Conservation (phyloP, 2,888 invertebrate genomes). For the Gerris lacustris region DNA sequence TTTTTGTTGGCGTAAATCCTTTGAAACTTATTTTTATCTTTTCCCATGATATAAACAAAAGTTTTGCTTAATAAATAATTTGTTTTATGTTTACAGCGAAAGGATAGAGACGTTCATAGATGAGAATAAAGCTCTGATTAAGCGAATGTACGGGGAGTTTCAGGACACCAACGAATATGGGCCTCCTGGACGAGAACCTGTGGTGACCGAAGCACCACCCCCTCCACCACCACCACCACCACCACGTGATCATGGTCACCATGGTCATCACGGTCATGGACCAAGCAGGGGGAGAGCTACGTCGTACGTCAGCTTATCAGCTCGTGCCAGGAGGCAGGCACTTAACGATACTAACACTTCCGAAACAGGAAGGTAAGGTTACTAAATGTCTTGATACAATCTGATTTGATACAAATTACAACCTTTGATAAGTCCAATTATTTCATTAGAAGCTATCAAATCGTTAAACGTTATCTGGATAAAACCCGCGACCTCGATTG, state of each 20-base stretch:
- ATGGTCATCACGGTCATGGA: conserved; percentile 38
- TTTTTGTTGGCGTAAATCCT: too few relatives aligned
- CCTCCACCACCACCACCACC: conserved; percentile 36
- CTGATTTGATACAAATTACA: too few relatives aligned
- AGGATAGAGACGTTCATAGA: conserved; percentile 85
- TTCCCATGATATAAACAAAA: too few relatives aligned
- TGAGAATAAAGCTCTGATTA: conserved; percentile 85
- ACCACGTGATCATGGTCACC: conserved; percentile 36
- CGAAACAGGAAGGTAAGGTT: conserved; percentile 43
- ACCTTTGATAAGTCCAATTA: too few relatives aligned
- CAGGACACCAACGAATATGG: conserved; percentile 48
- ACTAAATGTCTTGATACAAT: neutral
- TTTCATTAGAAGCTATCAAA: too few relatives aligned
- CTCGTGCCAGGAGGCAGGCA: conserved; percentile 45
- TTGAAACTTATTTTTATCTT: too few relatives aligned
- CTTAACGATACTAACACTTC: conserved; percentile 39
- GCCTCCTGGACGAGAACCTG: conserved; percentile 39
- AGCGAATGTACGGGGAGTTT: conserved; percentile 87
- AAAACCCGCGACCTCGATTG: too few relatives aligned
- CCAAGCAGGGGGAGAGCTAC: conserved; percentile 38
- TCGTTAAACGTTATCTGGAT: too few relatives aligned
- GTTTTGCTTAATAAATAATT: neutral
- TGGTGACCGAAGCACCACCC: conserved; percentile 23
- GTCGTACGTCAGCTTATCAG: conserved; percentile 40
- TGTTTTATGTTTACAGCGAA: conserved; percentile 50